A percentile compares a stretch with the other conserved stretches of the same genome.
These are phyloP conservation scores for Valencia hispanica DNA, from an alignment of 2,797 vertebrate species.

Conservation along the genomic window DNA sequence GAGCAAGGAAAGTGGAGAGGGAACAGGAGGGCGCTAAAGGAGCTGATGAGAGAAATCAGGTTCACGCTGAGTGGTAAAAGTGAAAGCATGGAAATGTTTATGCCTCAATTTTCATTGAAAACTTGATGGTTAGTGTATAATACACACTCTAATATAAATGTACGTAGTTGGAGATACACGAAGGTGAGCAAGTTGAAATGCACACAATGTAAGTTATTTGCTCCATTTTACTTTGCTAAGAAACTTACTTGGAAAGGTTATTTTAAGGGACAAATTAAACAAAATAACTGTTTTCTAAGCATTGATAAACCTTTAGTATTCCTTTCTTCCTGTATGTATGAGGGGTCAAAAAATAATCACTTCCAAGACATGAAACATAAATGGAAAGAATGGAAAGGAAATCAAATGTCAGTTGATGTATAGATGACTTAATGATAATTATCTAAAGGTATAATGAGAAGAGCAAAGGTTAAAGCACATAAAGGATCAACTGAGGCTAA, in stretches of 20 bases:
- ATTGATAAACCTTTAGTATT: background rate
- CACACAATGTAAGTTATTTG: background rate
- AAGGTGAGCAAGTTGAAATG: background rate
- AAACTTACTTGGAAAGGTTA: background rate
- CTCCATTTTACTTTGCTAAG: background rate
- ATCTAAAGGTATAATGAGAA: background rate
- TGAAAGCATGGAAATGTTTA: background rate
- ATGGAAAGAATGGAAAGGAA: background rate
- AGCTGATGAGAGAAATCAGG: slow-evolving; percentile 8
- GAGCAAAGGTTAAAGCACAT: background rate
- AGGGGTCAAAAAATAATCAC: slow-evolving; percentile 37
- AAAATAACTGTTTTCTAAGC: background rate
- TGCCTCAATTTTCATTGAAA: background rate
- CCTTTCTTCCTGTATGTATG: background rate
- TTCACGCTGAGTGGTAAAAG: slow-evolving; percentile 11
- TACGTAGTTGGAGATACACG: background rate
- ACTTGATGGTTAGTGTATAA: background rate
- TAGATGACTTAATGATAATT: background rate
- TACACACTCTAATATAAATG: background rate
- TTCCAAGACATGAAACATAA: slow-evolving; percentile 27
- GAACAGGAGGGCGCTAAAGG: slow-evolving; percentile 1
- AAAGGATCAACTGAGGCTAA: background rate
- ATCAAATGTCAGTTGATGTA: background rate
- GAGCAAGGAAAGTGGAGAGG: background rate
- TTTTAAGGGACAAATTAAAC: background rate